Percentiles rank a stretch among this genome's conserved stretches.
Conservation (phyloP, 2,797 vertebrate genomes). For the Nasua narica region DNA sequence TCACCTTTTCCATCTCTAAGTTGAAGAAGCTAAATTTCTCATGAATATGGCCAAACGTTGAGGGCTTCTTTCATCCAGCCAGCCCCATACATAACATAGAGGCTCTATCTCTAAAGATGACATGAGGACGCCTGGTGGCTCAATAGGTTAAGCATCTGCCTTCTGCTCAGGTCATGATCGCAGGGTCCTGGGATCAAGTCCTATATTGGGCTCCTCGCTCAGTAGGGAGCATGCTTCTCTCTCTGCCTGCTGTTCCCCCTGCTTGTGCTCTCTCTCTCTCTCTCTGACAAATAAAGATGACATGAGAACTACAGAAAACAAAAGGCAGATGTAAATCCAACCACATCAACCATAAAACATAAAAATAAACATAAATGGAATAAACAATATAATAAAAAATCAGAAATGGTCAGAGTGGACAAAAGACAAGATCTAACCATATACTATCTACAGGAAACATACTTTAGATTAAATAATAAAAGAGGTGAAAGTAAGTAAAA, state of each 20-base stretch:
- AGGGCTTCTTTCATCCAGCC: background rate
- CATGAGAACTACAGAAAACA: background rate
- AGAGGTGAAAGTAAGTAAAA: background rate
- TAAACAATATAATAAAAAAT: background rate
- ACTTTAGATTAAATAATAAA: background rate
- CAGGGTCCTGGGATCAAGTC: too few relatives aligned
- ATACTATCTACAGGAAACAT: background rate
- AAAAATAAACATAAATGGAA: background rate
- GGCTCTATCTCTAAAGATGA: background rate
- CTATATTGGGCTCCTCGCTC: too few relatives aligned
- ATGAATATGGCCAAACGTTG: background rate
- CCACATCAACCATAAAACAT: background rate
- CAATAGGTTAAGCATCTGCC: too few relatives aligned
- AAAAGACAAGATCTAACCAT: background rate
- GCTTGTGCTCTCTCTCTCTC: too few relatives aligned
- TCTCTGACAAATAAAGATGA: background rate
- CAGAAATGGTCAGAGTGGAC: background rate
- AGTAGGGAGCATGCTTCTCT: too few relatives aligned
- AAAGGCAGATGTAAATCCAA: background rate
- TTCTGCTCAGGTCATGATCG: too few relatives aligned
- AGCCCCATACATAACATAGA: background rate
- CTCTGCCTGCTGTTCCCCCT: too few relatives aligned
- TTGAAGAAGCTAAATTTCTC: background rate
- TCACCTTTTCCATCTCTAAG: background rate
- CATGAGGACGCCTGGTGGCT: background rate